Percentiles rank a stretch among this genome's conserved stretches.
phyloP scores from a whole-genome alignment of 2,797 vertebrate species.

The Phalloptychus januarius region DNA sequence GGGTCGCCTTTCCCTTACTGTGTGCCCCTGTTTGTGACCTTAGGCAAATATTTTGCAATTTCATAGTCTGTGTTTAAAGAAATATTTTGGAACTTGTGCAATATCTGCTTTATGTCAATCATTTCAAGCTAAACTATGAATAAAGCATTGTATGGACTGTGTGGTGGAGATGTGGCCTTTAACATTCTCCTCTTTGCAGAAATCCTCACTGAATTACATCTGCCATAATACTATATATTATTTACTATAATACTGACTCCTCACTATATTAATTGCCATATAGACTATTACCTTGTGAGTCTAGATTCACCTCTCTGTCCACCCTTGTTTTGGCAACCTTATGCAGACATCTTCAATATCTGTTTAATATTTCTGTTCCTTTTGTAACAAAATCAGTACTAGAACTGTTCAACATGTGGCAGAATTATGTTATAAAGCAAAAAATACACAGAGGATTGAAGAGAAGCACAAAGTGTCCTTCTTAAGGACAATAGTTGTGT shows the following conservation, averaged over 20 bases:
- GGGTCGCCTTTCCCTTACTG: neutral
- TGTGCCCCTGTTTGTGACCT: neutral
- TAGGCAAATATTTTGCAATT: neutral
- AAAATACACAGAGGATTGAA: neutral
- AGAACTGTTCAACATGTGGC: neutral
- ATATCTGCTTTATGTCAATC: neutral
- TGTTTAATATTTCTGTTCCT: neutral
- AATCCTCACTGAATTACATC: neutral
- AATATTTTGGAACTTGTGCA: neutral
- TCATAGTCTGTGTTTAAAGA: neutral
- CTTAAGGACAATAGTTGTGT: neutral
- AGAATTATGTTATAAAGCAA: neutral
- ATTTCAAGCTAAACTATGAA: neutral
- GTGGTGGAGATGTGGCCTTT: neutral
- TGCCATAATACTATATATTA: neutral
- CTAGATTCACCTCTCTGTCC: neutral
- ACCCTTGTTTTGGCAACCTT: neutral
- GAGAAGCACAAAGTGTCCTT: neutral
- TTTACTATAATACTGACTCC: neutral
- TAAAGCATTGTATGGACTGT: neutral
- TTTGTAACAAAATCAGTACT: neutral
- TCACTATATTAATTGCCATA: neutral
- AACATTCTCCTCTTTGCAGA: neutral
- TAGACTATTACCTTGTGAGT: neutral
- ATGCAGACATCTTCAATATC: neutral